Evolutionary conservation across 2,888 invertebrate genomes (phyloP).

Genomic region (Lepidocyrtinus sp.): DNA sequence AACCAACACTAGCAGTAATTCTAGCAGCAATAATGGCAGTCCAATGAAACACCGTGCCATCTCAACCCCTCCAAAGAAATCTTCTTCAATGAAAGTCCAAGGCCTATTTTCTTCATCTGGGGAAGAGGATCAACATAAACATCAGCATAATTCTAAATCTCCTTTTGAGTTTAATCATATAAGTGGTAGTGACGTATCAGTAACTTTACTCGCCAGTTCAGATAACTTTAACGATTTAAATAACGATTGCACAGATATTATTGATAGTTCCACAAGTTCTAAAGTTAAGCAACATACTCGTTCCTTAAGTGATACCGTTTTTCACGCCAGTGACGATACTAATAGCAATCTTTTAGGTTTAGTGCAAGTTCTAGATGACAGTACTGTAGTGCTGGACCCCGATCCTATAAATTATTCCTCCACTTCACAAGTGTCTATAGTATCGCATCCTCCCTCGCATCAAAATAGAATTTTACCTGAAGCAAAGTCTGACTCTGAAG

Average conservation of each 20-base stretch:
- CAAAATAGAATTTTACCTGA: no score
- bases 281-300: constrained; percentile 26
- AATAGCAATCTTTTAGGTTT: constrained; percentile 34
- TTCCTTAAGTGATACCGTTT: constrained; percentile 61
- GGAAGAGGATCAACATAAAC: no score
- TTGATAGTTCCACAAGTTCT: neutral
- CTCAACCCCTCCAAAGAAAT: constrained; percentile 46
- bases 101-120: neutral
- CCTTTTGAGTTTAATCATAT: no score
- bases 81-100: constrained; percentile 3
- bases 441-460: no score
- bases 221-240: no score
- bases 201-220: constrained; percentile 33
- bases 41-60: constrained; percentile 27
- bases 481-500: no score
- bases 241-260: neutral
- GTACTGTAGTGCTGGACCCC: neutral
- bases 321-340: constrained; percentile 42
- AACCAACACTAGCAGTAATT: neutral
- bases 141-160: no score
- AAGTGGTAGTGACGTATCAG: constrained; percentile 55
- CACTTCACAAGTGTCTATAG: no score
- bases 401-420: neutral
- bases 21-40: constrained; percentile 11
- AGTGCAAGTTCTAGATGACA: constrained; percentile 49